Base-by-base conservation (phyloP, 64 coral and sea anemone genomes). In the Stylophora pistillata region DNA sequence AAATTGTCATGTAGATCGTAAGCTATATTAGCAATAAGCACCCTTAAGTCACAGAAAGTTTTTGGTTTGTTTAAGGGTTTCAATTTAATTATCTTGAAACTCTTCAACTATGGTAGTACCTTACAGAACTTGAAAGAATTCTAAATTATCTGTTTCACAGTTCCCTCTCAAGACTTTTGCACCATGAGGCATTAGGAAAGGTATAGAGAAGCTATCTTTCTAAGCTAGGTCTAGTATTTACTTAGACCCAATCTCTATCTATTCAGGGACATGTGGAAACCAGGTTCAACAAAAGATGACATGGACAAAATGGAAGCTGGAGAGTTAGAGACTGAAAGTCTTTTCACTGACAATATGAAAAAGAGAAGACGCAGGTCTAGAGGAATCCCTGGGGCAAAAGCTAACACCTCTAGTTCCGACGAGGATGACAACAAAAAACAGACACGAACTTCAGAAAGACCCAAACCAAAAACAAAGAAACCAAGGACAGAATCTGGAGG, bases 361-460 rank as follows among this genome's bases (percentile, higher is more conserved):
- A 82, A 82, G 78, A 82, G 31, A 30, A 29, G 78, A 34, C 78
- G 78, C 30, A 82, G 41, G 78, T 82, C 78, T 2, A 59, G 64
- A n/a, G 78, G 29, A n/a, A 59, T 82, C 18, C 30, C 78, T 23
- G 17, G 17, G 30, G 31, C 78, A 37, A 31, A 32, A 16, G 5
- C 15, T 13, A 82, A 21, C 20, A 84, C 32, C 15, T 14, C 60
- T 12, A 84, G 80, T 34, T 41, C 47, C 26, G 80, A 79, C 12
- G 77, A 79, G 4, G 55, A 27, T 20, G 20, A 70, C 4, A 23
- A 53, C 20, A 18, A 1, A 64, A 17, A 64, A 23, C 23, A 21
- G 17, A 64, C 61, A 16, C 17, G 61, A 23, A 3, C 3, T 47
- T 9, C 61, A 18, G 18, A 17, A 18, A 21, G 23, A 17, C 61